Conservation (phyloP, 1,140 invertebrate genomes). For the Zophobas atratus region DNA sequence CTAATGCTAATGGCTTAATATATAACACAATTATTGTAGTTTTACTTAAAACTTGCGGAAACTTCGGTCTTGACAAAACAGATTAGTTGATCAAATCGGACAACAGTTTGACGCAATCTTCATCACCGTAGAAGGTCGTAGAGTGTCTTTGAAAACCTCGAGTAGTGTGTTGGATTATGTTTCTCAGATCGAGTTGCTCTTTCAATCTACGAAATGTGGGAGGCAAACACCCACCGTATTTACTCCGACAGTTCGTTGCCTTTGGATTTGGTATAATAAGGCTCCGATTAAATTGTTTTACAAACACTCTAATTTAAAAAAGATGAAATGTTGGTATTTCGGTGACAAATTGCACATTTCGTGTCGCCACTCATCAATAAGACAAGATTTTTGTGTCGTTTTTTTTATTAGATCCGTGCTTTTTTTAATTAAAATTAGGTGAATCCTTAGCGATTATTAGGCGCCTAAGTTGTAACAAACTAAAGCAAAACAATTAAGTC, state of each 20-base stretch:
- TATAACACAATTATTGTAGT: conserved; percentile 19
- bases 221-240: conserved; percentile 39
- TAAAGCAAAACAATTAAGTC: too few species aligned
- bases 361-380: too few species aligned
- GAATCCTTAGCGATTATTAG: too few species aligned
- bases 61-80: conserved; percentile 14
- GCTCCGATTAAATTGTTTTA: neutral
- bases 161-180: conserved; percentile 43
- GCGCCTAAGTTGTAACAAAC: too few species aligned
- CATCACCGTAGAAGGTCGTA: conserved; percentile 32
- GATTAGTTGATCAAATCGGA: conserved; percentile 43
- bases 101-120: conserved; percentile 38
- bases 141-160: conserved; percentile 37
- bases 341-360: too few species aligned
- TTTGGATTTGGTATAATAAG: conserved; percentile 24
- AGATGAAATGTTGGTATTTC: too few species aligned
- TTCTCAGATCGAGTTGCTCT: conserved; percentile 39
- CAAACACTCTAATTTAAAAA: neutral
- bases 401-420: too few species aligned
- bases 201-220: conserved; percentile 41
- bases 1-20: neutral
- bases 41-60: conserved; percentile 27
- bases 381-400: too few species aligned
- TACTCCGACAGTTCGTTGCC: conserved; percentile 31
- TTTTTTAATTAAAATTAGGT: too few species aligned